Conservation (phyloP, 2,888 invertebrate species). For the Cryptosula pallasiana region DNA sequence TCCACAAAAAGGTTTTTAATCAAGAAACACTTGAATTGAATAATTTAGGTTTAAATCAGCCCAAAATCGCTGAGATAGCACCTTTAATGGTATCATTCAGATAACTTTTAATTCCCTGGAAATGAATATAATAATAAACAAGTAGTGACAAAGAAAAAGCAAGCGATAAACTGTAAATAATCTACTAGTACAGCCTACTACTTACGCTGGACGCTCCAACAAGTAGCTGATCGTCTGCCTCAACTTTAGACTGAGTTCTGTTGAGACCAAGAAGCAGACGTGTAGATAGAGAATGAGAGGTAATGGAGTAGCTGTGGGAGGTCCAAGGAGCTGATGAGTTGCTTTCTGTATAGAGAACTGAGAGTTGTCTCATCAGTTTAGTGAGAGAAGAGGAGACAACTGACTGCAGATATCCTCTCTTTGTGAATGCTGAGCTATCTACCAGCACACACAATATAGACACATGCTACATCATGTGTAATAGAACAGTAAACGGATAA, state of each 20-base stretch:
- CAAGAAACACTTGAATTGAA: too few species aligned
- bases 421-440: not conserved
- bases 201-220: not conserved
- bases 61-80: too few species aligned
- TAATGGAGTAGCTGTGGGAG: not conserved
- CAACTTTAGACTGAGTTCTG: not conserved
- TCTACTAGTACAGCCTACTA: too few species aligned
- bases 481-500: too few species aligned
- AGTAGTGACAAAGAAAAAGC: too few species aligned
- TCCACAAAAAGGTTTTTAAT: too few species aligned
- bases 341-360: not conserved
- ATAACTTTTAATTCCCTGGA: too few species aligned
- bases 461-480: not conserved
- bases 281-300: not conserved
- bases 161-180: too few species aligned
- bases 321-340: not conserved
- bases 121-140: too few species aligned
- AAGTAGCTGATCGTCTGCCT: not conserved
- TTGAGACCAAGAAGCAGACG: not conserved
- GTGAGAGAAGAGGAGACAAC: not conserved
- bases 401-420: not conserved
- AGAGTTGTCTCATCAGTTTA: slow-evolving; percentile 13
- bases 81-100: too few species aligned
- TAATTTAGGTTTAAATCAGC: too few species aligned
- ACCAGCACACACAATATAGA: not conserved